A percentile compares a stretch with the other conserved stretches of the same genome.
Evolutionary conservation across 2,888 invertebrate species (phyloP).

Genomic region (Argyresthia goedartella): DNA sequence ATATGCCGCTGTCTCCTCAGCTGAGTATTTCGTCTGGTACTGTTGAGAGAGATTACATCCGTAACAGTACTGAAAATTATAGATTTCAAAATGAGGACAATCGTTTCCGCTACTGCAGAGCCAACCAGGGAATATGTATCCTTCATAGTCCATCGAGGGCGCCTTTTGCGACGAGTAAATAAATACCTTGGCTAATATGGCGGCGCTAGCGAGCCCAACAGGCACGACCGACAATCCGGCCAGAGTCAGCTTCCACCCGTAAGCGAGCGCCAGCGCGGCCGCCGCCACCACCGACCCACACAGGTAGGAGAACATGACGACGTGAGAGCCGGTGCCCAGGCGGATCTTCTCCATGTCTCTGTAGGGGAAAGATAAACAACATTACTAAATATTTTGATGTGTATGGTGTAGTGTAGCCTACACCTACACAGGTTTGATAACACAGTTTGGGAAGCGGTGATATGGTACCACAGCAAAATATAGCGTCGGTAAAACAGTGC

Average conservation of each 20-base stretch:
- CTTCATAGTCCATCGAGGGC: too few relatives aligned
- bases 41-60: conserved; percentile 15
- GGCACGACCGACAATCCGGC: conserved; percentile 84
- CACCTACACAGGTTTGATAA: background rate
- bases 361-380: conserved; percentile 12
- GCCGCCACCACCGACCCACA: conserved; percentile 77
- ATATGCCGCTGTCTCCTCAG: conserved; percentile 75
- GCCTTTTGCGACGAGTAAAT: too few relatives aligned
- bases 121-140: too few relatives aligned
- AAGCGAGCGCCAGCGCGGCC: conserved; percentile 76
- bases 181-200: conserved; percentile 77
- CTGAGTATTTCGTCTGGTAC: conserved; percentile 74
- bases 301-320: conserved; percentile 80
- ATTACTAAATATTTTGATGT: background rate
- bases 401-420: background rate
- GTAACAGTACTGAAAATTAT: background rate
- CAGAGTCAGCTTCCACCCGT: conserved; percentile 87
- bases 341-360: conserved; percentile 83
- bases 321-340: conserved; percentile 86
- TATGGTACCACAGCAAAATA: too few relatives aligned
- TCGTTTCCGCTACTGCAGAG: too few relatives aligned
- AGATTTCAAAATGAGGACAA: too few relatives aligned
- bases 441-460: too few relatives aligned
- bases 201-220: conserved; percentile 77
- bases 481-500: too few relatives aligned